A percentile compares a stretch with the other conserved stretches of the same genome.
Evolutionary conservation across 2,113 vertebrate genomes (phyloP).

Genomic region (Nesoenas mayeri): DNA sequence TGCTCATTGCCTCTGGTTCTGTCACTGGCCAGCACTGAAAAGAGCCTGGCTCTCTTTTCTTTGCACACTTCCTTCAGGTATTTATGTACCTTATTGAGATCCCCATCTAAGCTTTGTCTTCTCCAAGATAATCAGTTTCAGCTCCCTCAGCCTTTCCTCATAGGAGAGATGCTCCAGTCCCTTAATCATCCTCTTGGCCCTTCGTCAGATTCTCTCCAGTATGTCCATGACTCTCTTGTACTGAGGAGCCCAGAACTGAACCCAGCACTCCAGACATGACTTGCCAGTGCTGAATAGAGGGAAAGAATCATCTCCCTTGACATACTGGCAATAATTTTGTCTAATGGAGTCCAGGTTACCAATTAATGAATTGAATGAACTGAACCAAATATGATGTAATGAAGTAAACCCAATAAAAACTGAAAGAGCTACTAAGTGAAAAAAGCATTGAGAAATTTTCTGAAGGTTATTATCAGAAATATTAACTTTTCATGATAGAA

Average conservation of each 20-base stretch:
- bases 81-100: not conserved
- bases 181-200: not conserved
- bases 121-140: not conserved
- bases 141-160: not conserved
- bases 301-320: not conserved
- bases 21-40: not conserved
- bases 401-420: not conserved
- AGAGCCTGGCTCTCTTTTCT: not conserved
- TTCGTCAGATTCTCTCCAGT: not conserved
- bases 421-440: not conserved
- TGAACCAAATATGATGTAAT: not conserved
- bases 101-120: not conserved
- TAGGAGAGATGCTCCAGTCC: not conserved
- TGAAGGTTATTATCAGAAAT: not conserved
- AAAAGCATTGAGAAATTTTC: not conserved
- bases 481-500: not conserved
- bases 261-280: not conserved
- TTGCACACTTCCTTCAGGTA: not conserved
- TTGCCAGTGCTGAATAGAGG: too few relatives aligned
- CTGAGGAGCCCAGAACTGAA: not conserved
- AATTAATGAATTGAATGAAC: not conserved
- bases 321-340: not conserved
- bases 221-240: not conserved
- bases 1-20: not conserved
- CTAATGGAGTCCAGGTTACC: not conserved